phyloP scores from a whole-genome alignment of 2,113 vertebrate genomes.

The Eudorcas thomsonii region DNA sequence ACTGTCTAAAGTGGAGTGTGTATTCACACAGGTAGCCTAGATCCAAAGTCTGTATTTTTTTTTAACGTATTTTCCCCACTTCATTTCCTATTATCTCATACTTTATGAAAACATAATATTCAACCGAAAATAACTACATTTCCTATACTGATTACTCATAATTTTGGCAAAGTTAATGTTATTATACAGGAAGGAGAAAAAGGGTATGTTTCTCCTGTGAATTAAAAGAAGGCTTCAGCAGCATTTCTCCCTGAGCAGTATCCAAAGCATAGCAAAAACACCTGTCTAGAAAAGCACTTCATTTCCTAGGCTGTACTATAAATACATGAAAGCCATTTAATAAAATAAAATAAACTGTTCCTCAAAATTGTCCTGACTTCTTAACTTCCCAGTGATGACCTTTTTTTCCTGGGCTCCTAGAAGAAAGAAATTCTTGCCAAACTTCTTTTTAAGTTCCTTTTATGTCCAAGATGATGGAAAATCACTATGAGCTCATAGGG shows the following conservation, averaged over 20 bases:
- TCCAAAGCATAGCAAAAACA: slow-evolving; percentile 9
- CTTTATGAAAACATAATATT: slow-evolving; percentile 47
- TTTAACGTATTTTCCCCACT: slow-evolving; percentile 45
- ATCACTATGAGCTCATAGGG: not conserved
- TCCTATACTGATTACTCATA: slow-evolving; percentile 58
- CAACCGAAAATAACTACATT: slow-evolving; percentile 62
- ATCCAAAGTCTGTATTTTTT: slow-evolving; percentile 27
- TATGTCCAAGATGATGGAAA: not conserved
- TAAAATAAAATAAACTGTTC: not conserved
- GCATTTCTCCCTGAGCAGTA: not conserved
- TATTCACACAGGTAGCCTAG: not conserved
- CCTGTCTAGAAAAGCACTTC: slow-evolving; percentile 25
- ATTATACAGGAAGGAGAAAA: slow-evolving; percentile 64
- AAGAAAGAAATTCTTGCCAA: slow-evolving; percentile 7
- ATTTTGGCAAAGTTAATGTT: slow-evolving; percentile 48
- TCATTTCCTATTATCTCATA: slow-evolving; percentile 54
- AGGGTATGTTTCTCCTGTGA: slow-evolving; percentile 32
- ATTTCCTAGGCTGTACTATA: slow-evolving; percentile 10
- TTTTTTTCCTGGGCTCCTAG: slow-evolving; percentile 30
- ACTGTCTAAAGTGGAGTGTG: not conserved
- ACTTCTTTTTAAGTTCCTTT: not conserved
- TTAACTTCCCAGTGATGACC: slow-evolving; percentile 4
- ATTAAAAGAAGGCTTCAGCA: not conserved
- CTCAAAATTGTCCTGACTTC: not conserved
- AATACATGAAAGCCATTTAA: slow-evolving; percentile 17